phyloP scores from a whole-genome alignment of 2,888 invertebrate genomes.

The Drosophila helvetica region DNA sequence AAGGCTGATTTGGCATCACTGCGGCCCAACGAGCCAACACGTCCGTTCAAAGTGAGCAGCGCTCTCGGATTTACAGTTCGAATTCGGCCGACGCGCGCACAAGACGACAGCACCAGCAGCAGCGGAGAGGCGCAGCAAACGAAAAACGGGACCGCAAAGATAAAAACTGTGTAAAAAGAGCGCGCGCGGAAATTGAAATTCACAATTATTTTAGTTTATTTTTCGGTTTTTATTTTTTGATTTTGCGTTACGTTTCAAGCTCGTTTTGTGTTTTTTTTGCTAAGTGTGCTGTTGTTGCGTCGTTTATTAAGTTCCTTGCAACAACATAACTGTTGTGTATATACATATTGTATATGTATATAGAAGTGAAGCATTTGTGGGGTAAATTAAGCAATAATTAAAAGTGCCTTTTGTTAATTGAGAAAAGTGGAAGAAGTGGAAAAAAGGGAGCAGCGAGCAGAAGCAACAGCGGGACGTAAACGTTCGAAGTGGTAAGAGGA shows the following conservation, averaged over 20 bases:
- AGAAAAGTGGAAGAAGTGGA: constrained; percentile 41
- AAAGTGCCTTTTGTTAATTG: constrained; percentile 76
- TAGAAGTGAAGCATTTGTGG: constrained; percentile 37
- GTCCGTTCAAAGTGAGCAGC: constrained; percentile 18
- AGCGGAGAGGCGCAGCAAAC: constrained; percentile 27
- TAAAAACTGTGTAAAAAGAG: constrained; percentile 39
- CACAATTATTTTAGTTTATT: constrained; percentile 34
- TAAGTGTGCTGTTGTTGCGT: constrained; percentile 32
- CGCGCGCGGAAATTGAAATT: constrained; percentile 48
- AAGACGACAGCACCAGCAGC: constrained; percentile 42
- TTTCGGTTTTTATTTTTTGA: constrained; percentile 22
- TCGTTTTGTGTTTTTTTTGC: constrained; percentile 34
- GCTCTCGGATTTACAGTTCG: constrained; percentile 55
- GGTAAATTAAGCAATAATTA: constrained; percentile 72
- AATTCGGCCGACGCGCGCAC: constrained; percentile 57
- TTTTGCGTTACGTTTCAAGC: constrained; percentile 31
- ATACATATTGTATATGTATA: constrained; percentile 47
- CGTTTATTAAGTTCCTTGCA: constrained; percentile 66
- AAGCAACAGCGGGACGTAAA: constrained; percentile 55
- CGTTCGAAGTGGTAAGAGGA: constrained; percentile 67
- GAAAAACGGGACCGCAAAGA: constrained; percentile 27
- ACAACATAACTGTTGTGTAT: constrained; percentile 19
- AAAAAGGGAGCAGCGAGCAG: constrained; percentile 15
- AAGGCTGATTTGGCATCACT: neutral
- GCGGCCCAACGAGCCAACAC: neutral